phyloP scores from a whole-genome alignment of 2,113 vertebrate genomes.

The Cyphomyrus discorhynchus region DNA sequence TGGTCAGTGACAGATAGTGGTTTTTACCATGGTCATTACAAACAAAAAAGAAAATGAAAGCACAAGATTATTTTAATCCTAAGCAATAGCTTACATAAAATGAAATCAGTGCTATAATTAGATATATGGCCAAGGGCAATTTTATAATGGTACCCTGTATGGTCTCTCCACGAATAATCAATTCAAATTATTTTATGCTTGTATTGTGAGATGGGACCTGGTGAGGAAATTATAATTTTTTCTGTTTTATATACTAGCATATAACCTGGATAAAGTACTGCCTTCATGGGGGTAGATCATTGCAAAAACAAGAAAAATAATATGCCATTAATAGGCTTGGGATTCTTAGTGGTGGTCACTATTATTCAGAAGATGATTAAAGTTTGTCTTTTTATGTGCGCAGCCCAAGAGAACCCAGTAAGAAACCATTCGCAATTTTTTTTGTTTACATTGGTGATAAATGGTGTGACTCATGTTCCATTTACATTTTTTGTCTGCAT shows the following conservation, averaged over 20 bases:
- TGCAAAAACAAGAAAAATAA: background rate
- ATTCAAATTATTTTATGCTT: conserved; percentile 18
- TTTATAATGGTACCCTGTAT: conserved; percentile 29
- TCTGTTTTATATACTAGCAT: too few species aligned
- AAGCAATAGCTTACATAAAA: conserved; percentile 37
- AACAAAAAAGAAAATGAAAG: conserved; percentile 19
- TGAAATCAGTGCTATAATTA: conserved; percentile 52
- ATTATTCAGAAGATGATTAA: background rate
- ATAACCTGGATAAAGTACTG: conserved; percentile 6
- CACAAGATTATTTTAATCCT: conserved; percentile 45
- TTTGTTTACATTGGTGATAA: background rate
- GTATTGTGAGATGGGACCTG: background rate
- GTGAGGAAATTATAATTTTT: conserved; percentile 24
- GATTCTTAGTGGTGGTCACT: conserved; percentile 2
- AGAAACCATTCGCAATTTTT: background rate
- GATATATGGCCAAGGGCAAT: conserved; percentile 39
- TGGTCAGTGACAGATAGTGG: conserved; percentile 23
- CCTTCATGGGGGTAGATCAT: background rate
- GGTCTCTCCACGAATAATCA: conserved; percentile 25
- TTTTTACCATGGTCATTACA: conserved; percentile 17
- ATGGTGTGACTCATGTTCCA: background rate
- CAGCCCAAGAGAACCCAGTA: background rate
- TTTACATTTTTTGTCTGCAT: background rate
- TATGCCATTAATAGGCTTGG: background rate
- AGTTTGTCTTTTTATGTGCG: background rate